Percentiles rank a stretch among this genome's conserved stretches.
phyloP scores from a whole-genome alignment of 2,888 invertebrate species.

The Drosophila antonietae region DNA sequence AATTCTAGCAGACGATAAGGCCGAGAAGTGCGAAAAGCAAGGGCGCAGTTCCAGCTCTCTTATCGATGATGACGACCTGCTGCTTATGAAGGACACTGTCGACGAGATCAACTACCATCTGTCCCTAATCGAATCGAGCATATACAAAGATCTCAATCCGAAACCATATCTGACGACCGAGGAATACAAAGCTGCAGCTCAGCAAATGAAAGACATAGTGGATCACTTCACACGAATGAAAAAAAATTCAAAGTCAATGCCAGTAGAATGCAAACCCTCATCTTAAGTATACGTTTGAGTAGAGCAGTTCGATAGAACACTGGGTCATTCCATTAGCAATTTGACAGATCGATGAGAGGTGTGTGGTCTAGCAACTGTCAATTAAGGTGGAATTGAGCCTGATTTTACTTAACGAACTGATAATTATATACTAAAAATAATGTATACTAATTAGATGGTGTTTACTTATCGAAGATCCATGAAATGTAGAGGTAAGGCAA shows the following conservation, averaged over 20 bases:
- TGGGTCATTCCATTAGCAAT: neutral
- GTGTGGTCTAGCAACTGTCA: neutral
- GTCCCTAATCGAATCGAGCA: constrained; percentile 11
- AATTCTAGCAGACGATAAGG: too few relatives aligned
- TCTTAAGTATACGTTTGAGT: neutral
- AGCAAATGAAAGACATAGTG: neutral
- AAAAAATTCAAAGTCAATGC: neutral
- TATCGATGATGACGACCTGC: neutral
- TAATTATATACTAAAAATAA: neutral
- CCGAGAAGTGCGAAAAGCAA: neutral
- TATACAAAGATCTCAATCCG: constrained; percentile 7
- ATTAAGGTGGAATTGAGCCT: neutral
- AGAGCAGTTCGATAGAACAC: neutral
- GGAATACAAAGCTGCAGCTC: neutral
- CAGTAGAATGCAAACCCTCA: neutral
- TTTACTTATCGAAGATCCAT: neutral
- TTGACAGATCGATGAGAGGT: neutral
- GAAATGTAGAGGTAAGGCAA: too few relatives aligned
- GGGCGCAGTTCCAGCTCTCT: neutral
- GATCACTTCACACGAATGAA: neutral
- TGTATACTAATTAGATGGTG: neutral
- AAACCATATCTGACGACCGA: neutral
- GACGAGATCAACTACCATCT: constrained; percentile 1
- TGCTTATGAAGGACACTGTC: neutral
- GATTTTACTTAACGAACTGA: neutral